Evolutionary conservation across 2,888 invertebrate genomes (phyloP), one percentile per base, ranked within the genome.

Genomic region (Mythimna vitellina): DNA sequence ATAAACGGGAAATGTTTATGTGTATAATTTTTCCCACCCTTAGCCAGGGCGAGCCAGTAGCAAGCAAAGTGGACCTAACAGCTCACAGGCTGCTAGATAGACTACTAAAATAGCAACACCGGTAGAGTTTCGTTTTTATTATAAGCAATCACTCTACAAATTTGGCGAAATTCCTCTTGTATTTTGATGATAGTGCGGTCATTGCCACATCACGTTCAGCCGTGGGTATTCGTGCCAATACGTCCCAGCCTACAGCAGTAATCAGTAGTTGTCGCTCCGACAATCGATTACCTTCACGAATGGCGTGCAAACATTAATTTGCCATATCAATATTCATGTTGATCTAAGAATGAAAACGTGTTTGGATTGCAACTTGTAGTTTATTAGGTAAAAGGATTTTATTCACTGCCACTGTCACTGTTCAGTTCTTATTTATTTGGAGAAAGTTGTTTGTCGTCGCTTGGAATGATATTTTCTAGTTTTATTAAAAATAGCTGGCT

Each of bases 321-420:
- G 62, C 76, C 62, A 51, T 49, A 80, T 82, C 80, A 80, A 80
- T 80, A 83, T 83, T 70, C 65, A 80, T 80, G 70, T 60, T 54
- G 70, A 67, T 67, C 63, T 69, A n/a, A 61, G 51, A 84, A 70
- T 68, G 68, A 65, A 70, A 76, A 70, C 63, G 14, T 75, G 82
- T 80, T 76, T 56, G n/a, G 6, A 46, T 70, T 58, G 38, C 46
- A 53, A 70, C 25, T 65, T 25, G 51, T 32, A 53, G 53, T 54
- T 63, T 73, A 53, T 73, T 56, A 7, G 22, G n/a, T 75, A 80
- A 65, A 75, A 75, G 22, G 35, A 75, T 75, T 75, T 4, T 29
- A 49, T 61, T 62, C 17, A 61, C 25, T 61, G 65, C 51, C 80
- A 38, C 29, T 14, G 53, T 53, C 46, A 53, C 12, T 65, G 38